Base-by-base conservation (phyloP, 2,888 invertebrate species). In the Taenaris catops region DNA sequence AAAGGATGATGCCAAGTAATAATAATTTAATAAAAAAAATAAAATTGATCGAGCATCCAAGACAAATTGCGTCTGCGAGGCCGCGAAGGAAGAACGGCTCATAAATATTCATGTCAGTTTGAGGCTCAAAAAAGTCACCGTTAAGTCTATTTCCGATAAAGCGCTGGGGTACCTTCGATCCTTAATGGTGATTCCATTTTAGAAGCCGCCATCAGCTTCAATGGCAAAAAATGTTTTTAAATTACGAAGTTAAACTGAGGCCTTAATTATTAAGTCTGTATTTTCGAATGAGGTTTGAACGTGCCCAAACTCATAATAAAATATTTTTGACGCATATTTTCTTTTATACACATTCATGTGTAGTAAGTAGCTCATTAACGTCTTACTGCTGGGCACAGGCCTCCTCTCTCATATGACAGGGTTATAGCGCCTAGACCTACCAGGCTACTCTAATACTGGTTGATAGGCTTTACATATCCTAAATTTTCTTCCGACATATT, bases 101-200 rank as follows among this genome's bases (percentile, higher is more conserved):
- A 84, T 84, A 76, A 84, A 83, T 84, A 83, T 84, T 80, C 84
- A 83, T 75, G 68, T 66, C 64, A 72, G 69, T 69, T 75, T 69
- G 62, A 66, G 67, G 62, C 70, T 64, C 65, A 16, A 58, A 67
- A 75, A 79, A 80, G 76, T 74, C 78, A 73, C 64, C 63, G 63
- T 67, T 79, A 81, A 83, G 83, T 71, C 73, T 65, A 68, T 81
- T 80, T 72, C 70, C 78, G 70, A 79, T 80, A 80, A 75, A 70
- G 67, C 59, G 60, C 45, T 54, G 56, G 56, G 59, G 65, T 56
- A 57, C 55, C 57, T 53, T 48, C 51, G 56, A 61, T 60, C 60
- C 66, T 63, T 71, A 69, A 72, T 68, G 65, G 63, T 56, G 60
- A 63, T 60, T 65, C 58, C 59, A 73, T 72, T 70, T 71, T 53